Conservation (phyloP, 2,888 invertebrate species). For the Drosophila emarginata region DNA sequence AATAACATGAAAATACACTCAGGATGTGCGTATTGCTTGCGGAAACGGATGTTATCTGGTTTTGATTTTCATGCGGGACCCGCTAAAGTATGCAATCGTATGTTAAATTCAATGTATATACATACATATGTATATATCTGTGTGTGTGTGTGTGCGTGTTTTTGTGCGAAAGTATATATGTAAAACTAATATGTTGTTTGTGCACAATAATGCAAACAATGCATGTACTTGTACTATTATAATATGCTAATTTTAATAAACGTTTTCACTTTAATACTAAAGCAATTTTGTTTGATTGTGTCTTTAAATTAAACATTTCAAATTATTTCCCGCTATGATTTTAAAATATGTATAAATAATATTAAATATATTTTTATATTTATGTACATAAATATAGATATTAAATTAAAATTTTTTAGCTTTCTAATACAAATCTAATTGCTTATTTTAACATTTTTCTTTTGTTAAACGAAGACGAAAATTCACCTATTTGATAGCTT, state of each 20-base stretch:
- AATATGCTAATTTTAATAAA: neutral
- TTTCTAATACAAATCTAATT: too few relatives aligned
- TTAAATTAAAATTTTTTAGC: too few relatives aligned
- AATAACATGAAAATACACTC: constrained; percentile 66
- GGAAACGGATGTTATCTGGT: constrained; percentile 52
- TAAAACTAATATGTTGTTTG: neutral
- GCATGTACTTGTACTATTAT: neutral
- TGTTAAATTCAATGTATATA: constrained; percentile 32
- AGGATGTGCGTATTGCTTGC: constrained; percentile 21
- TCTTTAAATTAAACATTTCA: too few relatives aligned
- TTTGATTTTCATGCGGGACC: constrained; percentile 28
- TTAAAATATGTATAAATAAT: too few relatives aligned
- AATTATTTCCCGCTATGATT: too few relatives aligned
- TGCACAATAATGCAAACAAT: neutral
- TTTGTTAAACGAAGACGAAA: too few relatives aligned
- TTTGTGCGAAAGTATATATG: neutral
- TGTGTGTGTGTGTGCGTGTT: neutral
- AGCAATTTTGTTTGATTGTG: too few relatives aligned
- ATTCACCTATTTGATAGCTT: too few relatives aligned
- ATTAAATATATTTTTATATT: too few relatives aligned
- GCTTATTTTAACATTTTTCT: too few relatives aligned
- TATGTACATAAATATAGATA: too few relatives aligned
- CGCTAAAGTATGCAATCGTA: constrained; percentile 35
- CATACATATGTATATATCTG: neutral
- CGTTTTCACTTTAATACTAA: neutral